Evolutionary conservation across 2,797 vertebrate genomes (phyloP).

Genomic region (Rhadinocentrus ornatus): DNA sequence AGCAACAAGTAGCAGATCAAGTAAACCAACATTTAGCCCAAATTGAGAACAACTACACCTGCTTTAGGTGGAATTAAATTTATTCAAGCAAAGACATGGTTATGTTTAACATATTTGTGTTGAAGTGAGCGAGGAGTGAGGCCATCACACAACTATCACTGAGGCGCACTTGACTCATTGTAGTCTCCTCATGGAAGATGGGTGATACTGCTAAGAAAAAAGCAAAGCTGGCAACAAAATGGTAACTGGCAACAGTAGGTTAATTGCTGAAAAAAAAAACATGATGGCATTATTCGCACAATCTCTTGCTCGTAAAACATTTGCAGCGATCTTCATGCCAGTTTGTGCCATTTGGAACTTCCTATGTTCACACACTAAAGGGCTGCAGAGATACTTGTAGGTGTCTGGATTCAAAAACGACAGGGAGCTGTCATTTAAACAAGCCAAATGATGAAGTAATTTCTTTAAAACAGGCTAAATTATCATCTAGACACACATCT

Average conservation of each 20-base stretch:
- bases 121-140: neutral
- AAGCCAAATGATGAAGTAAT: slow-evolving; percentile 18
- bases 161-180: neutral
- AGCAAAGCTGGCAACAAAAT: neutral
- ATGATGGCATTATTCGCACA: neutral
- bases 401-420: neutral
- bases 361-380: neutral
- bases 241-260: neutral
- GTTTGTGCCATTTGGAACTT: neutral
- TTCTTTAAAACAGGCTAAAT: slow-evolving; percentile 38
- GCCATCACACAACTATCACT: neutral
- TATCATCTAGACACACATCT: slow-evolving; percentile 22
- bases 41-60: neutral
- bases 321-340: neutral
- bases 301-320: neutral
- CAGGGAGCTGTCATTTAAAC: neutral
- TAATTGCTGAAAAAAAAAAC: neutral
- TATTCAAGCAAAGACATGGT: neutral
- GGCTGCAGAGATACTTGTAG: neutral
- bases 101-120: neutral
- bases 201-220: neutral
- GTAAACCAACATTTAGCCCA: neutral
- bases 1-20: neutral
- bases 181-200: neutral
- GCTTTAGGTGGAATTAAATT: neutral